Evolutionary conservation across 2,888 invertebrate species (phyloP), one percentile per base, ranked within the genome.

Genomic region (Leucania comma): DNA sequence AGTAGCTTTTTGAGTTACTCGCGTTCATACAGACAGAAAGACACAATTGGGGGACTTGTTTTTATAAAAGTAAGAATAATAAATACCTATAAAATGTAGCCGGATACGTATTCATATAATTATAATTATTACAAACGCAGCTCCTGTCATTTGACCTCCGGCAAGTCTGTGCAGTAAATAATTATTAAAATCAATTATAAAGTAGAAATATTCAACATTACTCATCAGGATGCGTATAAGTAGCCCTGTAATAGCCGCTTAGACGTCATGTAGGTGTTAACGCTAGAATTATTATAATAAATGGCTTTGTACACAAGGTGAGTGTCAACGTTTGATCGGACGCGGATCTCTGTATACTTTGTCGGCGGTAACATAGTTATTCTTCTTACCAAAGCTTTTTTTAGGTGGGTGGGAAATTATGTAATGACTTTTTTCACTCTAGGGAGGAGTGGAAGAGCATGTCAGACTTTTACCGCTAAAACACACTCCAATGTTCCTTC

Each of bases 161-260:
- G 8, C 17, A 58, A 50, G 29, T 24, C 24, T 14, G 3, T 3
- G 54, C 26, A 20, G 10, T 26, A 48, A 65, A 54, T 54, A 64
- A 48, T 42, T n/a, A 74, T 50, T 65, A 26, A 72, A 57, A 66
- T 75, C 75, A 75, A 75, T 72, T 66, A 56, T 38, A n/a, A n/a
- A 29, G 2, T 51, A 26, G 22, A 68, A 60, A 38, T 4, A 20
- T 24, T 51, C 24, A 56, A 24, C 59, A 72, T 78, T 60, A 72
- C 54, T 78, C 78, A 78, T 72, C 54, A 51, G 8, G 50, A 50
- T 53, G 51, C 35, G 12, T 62, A 1, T 56, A 1, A 60, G 50
- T 17, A 48, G 9, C 24, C 42, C 29, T 51, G n/a, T 63, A 70
- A 59, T 62, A 54, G 20, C n/a, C 24, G 12, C 10, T 42, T n/a